Evolutionary conservation across 1,140 invertebrate species (phyloP).

Genomic region (Diorhabda elongata): DNA sequence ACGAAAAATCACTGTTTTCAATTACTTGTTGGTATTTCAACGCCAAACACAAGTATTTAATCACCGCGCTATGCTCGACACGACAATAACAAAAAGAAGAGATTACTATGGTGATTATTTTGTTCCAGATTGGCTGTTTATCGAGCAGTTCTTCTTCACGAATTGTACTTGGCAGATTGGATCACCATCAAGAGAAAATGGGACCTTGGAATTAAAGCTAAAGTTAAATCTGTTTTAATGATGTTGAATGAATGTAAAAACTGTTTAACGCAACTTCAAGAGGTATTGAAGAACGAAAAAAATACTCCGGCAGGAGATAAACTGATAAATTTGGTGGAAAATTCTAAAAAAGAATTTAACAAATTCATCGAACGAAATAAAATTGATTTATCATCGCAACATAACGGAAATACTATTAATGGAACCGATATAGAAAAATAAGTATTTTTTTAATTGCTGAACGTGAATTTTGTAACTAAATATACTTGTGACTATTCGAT

Average conservation of each 20-base stretch:
- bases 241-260: conserved; percentile 46
- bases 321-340: conserved; percentile 46
- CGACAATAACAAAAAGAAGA: too few relatives aligned
- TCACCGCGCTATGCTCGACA: too few relatives aligned
- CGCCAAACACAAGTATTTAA: too few relatives aligned
- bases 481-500: too few relatives aligned
- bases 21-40: too few relatives aligned
- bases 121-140: conserved; percentile 62
- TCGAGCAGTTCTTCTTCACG: conserved; percentile 65
- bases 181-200: conserved; percentile 52
- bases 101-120: neutral
- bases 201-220: conserved; percentile 47
- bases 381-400: conserved; percentile 30
- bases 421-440: neutral
- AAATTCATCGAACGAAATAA: conserved; percentile 42
- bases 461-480: too few relatives aligned
- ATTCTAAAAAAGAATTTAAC: conserved; percentile 40
- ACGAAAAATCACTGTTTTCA: too few relatives aligned
- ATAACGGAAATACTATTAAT: conserved; percentile 1
- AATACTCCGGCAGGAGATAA: conserved; percentile 52
- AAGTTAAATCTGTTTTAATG: conserved; percentile 37
- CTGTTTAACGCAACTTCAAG: conserved; percentile 48
- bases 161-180: conserved; percentile 59
- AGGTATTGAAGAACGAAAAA: conserved; percentile 51
- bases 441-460: neutral